These are phyloP conservation scores for Papilio aristodemus DNA, from an alignment of 1,140 invertebrate species.

Conservation along the genomic window DNA sequence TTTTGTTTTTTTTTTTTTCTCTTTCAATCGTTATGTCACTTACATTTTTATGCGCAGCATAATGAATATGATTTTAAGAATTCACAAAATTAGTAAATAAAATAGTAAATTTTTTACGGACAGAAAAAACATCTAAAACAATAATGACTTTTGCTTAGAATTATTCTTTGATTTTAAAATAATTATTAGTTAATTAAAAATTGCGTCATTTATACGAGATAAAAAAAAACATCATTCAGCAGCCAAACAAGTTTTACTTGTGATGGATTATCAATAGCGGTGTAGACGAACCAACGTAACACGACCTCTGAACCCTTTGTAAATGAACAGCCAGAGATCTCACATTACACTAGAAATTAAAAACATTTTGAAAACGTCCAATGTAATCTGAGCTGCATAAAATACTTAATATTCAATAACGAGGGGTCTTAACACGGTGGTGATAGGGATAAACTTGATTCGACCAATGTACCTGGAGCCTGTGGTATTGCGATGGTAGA, in stretches of 20 bases:
- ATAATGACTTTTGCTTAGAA: too few species aligned
- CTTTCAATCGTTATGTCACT: not conserved
- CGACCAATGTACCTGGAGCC: constrained; percentile 14
- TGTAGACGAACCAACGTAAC: not conserved
- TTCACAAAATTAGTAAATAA: too few species aligned
- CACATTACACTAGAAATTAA: not conserved
- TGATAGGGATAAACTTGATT: not conserved
- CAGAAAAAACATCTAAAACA: too few species aligned
- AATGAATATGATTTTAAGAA: too few species aligned
- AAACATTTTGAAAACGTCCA: constrained; percentile 1
- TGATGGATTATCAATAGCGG: constrained; percentile 11
- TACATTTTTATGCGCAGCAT: too few species aligned
- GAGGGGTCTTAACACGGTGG: not conserved
- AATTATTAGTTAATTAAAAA: too few species aligned
- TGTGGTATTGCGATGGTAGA: not conserved
- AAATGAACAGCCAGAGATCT: not conserved
- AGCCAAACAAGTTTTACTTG: constrained; percentile 6
- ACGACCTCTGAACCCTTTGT: not conserved
- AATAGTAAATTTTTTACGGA: too few species aligned
- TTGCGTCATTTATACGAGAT: too few species aligned
- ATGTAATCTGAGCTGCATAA: constrained; percentile 6
- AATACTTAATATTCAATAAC: constrained; percentile 7
- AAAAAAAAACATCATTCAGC: not conserved
- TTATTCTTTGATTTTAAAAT: too few species aligned
- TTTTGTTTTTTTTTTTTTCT: not conserved